Evolutionary conservation across 1,140 invertebrate genomes (phyloP), one percentile per base, ranked within the genome.

Genomic region (Cylas formicarius): DNA sequence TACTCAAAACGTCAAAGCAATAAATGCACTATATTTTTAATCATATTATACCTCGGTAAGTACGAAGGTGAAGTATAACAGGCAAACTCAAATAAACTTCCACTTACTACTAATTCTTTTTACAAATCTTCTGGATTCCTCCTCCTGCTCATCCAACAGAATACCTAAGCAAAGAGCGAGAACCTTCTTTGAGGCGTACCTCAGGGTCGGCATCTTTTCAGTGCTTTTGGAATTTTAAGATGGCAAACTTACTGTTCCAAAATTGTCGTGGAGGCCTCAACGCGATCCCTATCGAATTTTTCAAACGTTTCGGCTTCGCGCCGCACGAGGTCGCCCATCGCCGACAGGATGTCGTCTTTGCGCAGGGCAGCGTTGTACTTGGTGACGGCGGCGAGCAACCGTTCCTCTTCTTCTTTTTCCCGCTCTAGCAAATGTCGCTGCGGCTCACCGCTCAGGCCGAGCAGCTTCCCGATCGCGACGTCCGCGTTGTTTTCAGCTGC

Each of bases 311-410:
- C 41, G 1, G 56, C 44, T 65, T 84, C 79, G 61, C 82, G 75
- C 50, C 76, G 68, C 10, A 84, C 59, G 26, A 84, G 61, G 48
- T 72, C 65, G 60, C 80, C 72, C 80, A 84, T 85, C 28, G 76
- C 75, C 56, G 68, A 74, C 65, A 72, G 56, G 53, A 77, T 68
- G 56, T 78, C 73, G 44, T 65, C 52, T 56, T 69, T 75, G 2
- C 55, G 40, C 7, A 67, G 39, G 20, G 51, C 35, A 48, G 58
- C 53, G 44, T 58, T 60, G 27, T 65, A 47, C 42, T 46, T 54
- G 34, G 39, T 54, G 16, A 46, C 56, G n/a, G 57, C 56, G 2
- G 43, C 43, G 13, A 66, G 38, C 13, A 67, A 29, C 38, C 52
- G 52, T 32, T 80, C 71, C 63, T 81, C 74, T 61, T 81, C 77